Conservation (phyloP, 1,140 invertebrate genomes). For the Megathymus violae region DNA sequence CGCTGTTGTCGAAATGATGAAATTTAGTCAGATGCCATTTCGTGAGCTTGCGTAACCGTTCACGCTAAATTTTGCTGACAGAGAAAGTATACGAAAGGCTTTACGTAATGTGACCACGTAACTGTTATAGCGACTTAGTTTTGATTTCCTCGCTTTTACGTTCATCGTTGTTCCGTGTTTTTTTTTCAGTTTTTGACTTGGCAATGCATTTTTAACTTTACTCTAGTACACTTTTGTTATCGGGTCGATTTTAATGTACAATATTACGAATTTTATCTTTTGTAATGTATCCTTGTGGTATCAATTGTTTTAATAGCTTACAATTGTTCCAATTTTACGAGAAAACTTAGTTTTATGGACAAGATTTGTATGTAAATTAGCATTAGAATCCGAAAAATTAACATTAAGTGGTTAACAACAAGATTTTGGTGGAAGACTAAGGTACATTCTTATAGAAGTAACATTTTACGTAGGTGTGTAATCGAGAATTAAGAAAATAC, state of each 20-base stretch:
- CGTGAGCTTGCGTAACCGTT: constrained; percentile 68
- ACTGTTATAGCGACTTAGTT: constrained; percentile 72
- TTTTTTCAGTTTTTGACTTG: constrained; percentile 52
- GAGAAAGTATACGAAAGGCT: constrained; percentile 83
- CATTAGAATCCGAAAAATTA: constrained; percentile 8
- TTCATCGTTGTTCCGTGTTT: constrained; percentile 70
- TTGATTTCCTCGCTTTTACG: constrained; percentile 82
- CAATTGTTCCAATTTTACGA: constrained; percentile 29
- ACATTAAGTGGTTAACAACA: constrained; percentile 3
- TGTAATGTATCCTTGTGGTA: not conserved
- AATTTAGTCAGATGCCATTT: constrained; percentile 80
- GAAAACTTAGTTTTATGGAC: constrained; percentile 7
- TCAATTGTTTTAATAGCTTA: constrained; percentile 30
- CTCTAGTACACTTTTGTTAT: constrained; percentile 24
- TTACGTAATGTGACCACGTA: constrained; percentile 77
- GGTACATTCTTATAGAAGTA: constrained; percentile 2
- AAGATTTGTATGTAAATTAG: constrained; percentile 19
- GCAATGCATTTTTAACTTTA: constrained; percentile 44
- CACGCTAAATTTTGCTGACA: constrained; percentile 82
- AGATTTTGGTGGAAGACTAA: constrained; percentile 28
- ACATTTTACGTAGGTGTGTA: constrained; percentile 38
- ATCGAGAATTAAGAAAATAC: constrained; percentile 48
- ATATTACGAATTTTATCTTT: constrained; percentile 28
- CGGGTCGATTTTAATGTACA: constrained; percentile 12
- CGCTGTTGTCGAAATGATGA: constrained; percentile 74